These are phyloP conservation scores for Antigone vipio DNA, from an alignment of 2,113 vertebrate genomes.

Conservation along the genomic window DNA sequence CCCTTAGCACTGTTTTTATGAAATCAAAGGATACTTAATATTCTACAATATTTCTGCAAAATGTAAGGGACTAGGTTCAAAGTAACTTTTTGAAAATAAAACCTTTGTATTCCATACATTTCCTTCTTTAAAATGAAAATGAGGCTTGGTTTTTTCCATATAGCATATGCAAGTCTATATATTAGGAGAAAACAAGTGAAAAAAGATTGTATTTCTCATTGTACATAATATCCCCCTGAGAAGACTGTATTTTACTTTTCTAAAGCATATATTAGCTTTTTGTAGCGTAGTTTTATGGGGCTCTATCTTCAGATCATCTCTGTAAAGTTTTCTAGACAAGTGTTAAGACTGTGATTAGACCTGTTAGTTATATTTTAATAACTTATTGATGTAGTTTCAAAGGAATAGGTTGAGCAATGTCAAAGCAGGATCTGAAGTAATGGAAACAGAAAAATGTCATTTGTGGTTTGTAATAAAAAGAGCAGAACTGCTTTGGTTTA, in stretches of 20 bases:
- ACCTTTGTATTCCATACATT: background rate
- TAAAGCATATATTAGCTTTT: background rate
- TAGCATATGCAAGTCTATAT: background rate
- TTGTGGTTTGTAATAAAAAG: background rate
- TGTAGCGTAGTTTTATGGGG: background rate
- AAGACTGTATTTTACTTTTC: background rate
- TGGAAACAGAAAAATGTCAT: background rate
- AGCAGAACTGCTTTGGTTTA: background rate
- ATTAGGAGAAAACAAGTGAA: background rate
- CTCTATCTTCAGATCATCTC: background rate
- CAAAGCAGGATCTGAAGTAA: background rate
- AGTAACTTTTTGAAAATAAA: background rate
- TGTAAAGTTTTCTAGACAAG: background rate
- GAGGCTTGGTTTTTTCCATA: background rate
- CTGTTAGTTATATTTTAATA: background rate
- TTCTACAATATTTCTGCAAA: background rate
- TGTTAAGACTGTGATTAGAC: background rate
- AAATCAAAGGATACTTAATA: background rate
- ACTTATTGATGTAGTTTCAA: background rate
- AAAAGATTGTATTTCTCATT: background rate
- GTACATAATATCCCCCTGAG: background rate
- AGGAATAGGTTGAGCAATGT: background rate
- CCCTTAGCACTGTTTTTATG: background rate
- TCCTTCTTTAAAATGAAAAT: background rate
- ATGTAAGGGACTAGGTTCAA: background rate